Conservation (phyloP, 2,797 vertebrate species). For the Halcyon smyrnensis region DNA sequence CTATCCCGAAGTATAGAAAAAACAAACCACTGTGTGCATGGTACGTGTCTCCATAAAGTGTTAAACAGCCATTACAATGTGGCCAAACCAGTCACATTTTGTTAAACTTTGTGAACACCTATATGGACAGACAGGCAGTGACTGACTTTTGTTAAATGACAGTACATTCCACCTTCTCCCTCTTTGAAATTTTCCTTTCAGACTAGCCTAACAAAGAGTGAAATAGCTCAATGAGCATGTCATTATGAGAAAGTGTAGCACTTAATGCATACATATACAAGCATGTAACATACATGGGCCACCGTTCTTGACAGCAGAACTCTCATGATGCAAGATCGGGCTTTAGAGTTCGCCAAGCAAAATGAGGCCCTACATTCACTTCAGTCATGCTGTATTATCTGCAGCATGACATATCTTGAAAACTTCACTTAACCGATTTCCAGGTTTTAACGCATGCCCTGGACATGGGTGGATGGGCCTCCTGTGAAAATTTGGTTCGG, state of each 20-base stretch:
- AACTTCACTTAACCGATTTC: background rate
- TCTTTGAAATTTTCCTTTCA: background rate
- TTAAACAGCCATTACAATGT: background rate
- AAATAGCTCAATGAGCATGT: background rate
- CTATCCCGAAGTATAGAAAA: fast-evolving
- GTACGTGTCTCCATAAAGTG: background rate
- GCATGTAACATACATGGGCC: background rate
- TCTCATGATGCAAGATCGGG: background rate
- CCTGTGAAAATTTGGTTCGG: background rate
- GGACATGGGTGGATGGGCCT: background rate
- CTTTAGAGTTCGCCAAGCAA: background rate
- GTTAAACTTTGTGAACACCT: background rate
- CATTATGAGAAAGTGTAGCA: background rate
- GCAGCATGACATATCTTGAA: background rate
- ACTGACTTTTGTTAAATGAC: background rate
- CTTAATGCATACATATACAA: background rate
- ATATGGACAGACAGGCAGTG: background rate
- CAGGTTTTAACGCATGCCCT: background rate
- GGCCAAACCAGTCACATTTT: background rate
- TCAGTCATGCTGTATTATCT: background rate
- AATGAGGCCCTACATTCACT: background rate
- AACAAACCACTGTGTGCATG: background rate
- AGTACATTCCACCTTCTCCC: background rate
- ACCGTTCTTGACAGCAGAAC: background rate
- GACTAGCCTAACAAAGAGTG: background rate